phyloP scores from a whole-genome alignment of 2,113 vertebrate genomes.

The Danionella cerebrum region DNA sequence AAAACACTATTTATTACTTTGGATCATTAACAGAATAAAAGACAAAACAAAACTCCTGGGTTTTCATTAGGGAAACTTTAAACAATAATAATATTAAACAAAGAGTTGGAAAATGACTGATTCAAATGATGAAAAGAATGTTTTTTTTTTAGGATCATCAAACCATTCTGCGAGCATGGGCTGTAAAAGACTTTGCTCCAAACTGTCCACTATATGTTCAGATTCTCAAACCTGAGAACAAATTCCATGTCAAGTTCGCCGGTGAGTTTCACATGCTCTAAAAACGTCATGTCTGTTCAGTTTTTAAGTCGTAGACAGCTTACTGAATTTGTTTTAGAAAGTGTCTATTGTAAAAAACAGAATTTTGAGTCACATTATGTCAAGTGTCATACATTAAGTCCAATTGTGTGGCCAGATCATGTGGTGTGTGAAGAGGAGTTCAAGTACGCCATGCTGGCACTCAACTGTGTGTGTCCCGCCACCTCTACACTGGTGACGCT shows the following conservation, averaged over 20 bases:
- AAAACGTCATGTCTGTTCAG: too few relatives aligned
- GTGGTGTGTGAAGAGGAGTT: constrained; percentile 99
- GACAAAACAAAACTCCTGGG: too few relatives aligned
- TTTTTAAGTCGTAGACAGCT: too few relatives aligned
- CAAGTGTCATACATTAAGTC: background rate
- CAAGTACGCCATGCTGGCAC: constrained; percentile 95
- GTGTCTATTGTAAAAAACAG: background rate
- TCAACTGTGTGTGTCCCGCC: constrained; percentile 97
- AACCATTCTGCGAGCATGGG: constrained; percentile 96
- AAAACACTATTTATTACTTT: background rate
- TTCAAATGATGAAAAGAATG: background rate
- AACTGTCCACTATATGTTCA: constrained; percentile 96
- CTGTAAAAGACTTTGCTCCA: constrained; percentile 96
- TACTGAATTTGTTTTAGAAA: too few relatives aligned
- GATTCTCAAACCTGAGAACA: constrained; percentile 96
- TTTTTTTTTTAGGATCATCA: constrained; percentile 78
- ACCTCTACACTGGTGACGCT: constrained; percentile 95
- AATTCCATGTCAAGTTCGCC: constrained; percentile 98
- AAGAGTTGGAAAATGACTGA: too few relatives aligned
- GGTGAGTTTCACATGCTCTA: too few relatives aligned
- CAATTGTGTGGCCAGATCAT: constrained; percentile 70
- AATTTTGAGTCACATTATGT: background rate
- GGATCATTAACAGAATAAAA: too few relatives aligned
- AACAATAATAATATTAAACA: too few relatives aligned
- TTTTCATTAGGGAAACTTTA: too few relatives aligned